Evolutionary conservation across 2,888 invertebrate species (phyloP).

Genomic region (Blera fallax): DNA sequence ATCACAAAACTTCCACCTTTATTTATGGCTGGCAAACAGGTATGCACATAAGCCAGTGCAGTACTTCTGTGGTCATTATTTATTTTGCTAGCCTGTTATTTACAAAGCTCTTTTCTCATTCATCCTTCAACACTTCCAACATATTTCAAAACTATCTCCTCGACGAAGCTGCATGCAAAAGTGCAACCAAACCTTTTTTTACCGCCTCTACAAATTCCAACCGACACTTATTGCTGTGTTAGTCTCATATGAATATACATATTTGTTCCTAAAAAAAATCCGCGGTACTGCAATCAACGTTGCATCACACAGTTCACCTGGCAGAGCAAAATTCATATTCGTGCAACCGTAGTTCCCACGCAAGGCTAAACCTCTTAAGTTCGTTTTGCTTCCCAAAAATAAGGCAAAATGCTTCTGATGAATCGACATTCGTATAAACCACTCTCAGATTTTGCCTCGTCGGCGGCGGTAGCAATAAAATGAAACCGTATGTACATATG

Average conservation of each 20-base stretch:
- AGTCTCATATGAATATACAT: not conserved
- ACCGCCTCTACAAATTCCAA: not conserved
- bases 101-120: not conserved
- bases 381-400: slow-evolving; percentile 1
- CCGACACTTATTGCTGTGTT: not conserved
- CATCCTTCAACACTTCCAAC: slow-evolving; percentile 33
- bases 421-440: slow-evolving; percentile 39
- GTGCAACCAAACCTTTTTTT: not conserved
- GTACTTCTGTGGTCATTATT: slow-evolving; percentile 20
- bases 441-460: not conserved
- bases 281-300: slow-evolving; percentile 31
- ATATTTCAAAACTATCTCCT: slow-evolving; percentile 7
- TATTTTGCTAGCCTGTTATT: slow-evolving; percentile 18
- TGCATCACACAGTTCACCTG: slow-evolving; percentile 49
- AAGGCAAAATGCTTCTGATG: slow-evolving; percentile 15
- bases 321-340: slow-evolving; percentile 48
- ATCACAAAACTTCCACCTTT: not conserved
- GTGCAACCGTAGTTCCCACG: slow-evolving; percentile 53
- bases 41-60: not conserved
- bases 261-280: not conserved
- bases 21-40: not conserved
- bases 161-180: slow-evolving; percentile 2
- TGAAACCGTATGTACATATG: slow-evolving; percentile 53
- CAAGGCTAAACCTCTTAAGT: slow-evolving; percentile 50
- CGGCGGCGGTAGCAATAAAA: slow-evolving; percentile 35